Percentiles rank a stretch among this genome's conserved stretches.
Conservation (phyloP, 1,140 invertebrate species). For the Dendrolimus kikuchii region DNA sequence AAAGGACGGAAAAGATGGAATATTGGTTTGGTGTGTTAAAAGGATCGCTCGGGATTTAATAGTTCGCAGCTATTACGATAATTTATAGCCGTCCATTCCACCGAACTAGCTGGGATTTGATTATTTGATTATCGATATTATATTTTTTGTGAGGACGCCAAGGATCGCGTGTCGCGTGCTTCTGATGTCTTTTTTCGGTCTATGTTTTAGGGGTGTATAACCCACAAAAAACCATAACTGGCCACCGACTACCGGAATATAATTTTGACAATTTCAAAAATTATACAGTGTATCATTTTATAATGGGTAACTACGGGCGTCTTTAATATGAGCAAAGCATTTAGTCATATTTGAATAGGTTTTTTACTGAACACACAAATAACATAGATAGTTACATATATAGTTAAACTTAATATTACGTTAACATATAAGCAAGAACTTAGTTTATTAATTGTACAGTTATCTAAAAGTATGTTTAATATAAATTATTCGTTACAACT, state of each 20-base stretch:
- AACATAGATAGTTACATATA: no score
- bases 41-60: conserved; percentile 24
- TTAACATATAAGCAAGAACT: no score
- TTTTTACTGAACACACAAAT: no score
- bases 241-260: conserved; percentile 69
- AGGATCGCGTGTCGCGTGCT: conserved; percentile 68
- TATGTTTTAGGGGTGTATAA: conserved; percentile 38
- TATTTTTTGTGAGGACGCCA: conserved; percentile 48
- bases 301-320: conserved; percentile 51
- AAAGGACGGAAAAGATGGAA: no score
- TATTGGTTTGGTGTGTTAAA: no score
- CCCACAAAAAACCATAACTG: conserved; percentile 60
- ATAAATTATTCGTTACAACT: no score
- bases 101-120: conserved; percentile 52
- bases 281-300: conserved; percentile 58
- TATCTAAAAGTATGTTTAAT: no score
- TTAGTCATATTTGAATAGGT: conserved; percentile 1
- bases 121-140: conserved; percentile 63
- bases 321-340: conserved; percentile 29
- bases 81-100: conserved; percentile 65
- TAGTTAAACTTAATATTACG: no score
- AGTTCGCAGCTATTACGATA: conserved; percentile 64
- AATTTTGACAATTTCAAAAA: conserved; percentile 70
- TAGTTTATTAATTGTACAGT: no score
- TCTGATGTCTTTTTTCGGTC: conserved; percentile 50